These are phyloP conservation scores for Pelosia muscerda DNA, from an alignment of 2,888 invertebrate genomes.

Conservation along the genomic window DNA sequence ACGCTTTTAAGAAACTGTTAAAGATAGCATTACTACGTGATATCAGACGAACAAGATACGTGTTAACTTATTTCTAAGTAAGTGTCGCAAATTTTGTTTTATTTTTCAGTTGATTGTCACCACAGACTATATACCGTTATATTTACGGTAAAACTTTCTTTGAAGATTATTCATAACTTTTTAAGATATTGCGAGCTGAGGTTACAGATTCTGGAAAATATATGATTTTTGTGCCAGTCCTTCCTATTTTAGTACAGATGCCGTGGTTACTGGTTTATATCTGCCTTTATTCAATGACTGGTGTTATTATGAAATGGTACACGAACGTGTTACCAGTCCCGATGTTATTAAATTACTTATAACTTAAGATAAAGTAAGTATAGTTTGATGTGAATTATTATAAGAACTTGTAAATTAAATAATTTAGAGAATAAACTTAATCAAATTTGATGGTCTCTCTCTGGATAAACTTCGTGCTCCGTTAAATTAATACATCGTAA, in stretches of 20 bases:
- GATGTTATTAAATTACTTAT: neutral
- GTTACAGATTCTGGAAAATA: too few relatives aligned
- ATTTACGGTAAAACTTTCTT: too few relatives aligned
- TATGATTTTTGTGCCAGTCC: too few relatives aligned
- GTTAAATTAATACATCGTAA: constrained; percentile 72
- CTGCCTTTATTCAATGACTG: too few relatives aligned
- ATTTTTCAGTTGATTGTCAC: neutral
- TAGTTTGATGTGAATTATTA: constrained; percentile 31
- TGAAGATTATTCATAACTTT: too few relatives aligned
- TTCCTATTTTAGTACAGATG: too few relatives aligned
- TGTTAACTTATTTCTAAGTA: neutral
- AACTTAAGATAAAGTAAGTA: constrained; percentile 11
- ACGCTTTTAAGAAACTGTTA: neutral
- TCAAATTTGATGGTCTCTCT: constrained; percentile 61
- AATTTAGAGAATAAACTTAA: constrained; percentile 56
- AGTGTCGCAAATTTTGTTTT: neutral
- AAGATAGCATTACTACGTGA: neutral
- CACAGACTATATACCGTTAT: neutral
- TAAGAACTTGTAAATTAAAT: constrained; percentile 55
- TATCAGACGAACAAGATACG: neutral
- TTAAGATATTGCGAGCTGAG: too few relatives aligned
- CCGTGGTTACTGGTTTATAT: too few relatives aligned
- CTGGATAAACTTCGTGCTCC: constrained; percentile 55
- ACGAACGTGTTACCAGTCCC: neutral
- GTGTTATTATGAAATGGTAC: neutral